Base-by-base conservation (phyloP, 2,888 invertebrate species). In the Trissolcus brochymenae region DNA sequence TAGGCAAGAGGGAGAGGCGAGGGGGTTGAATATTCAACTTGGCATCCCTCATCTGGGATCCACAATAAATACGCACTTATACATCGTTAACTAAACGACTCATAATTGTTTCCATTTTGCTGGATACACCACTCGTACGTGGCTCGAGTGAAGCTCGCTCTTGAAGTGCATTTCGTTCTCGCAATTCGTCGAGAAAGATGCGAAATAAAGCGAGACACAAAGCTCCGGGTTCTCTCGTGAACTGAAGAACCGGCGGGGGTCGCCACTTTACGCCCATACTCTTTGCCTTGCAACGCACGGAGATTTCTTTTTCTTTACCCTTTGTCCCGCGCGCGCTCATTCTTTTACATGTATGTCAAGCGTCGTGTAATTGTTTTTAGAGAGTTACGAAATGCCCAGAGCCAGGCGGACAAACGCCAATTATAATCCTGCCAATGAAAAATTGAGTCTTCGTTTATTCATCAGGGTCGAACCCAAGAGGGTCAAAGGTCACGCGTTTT, bases 281-380 rank as follows among this genome's bases (percentile, higher is more conserved):
- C 66, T 66, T 73, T 73, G n/a, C 14, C 73, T 61, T 73, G 51
- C 66, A 49, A 53, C 46, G 56, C 56, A 51, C 54, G 57, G 51
- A 51, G 57, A 35, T 71, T 62, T 76, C 19, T 19, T 62, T 76
- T 2, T 19, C 19, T 72, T 76, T 59, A 59, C 57, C 66, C 19
- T 43, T 35, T 35, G 35, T 35, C 35, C 35, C 35, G 7, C 29
- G 29, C 21, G 66, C 62, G 29, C 55, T 67, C 71, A 72, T 72
- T 67, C 62, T 76, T 76, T 62, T 60, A 71, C 41, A 71, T 71
- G 51, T 71, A 76, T 76, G 76, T 76, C 76, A 76, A 76, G 71
- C 41, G 55, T 67, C 59, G 62, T 29, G 67, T 76, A 76, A 76
- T 76, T 76, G 71, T 71, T 76, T 76, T 76, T 71, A 66, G 50